These are phyloP conservation scores for Oligia strigilis DNA, from an alignment of 2,888 invertebrate species.

Conservation along the genomic window DNA sequence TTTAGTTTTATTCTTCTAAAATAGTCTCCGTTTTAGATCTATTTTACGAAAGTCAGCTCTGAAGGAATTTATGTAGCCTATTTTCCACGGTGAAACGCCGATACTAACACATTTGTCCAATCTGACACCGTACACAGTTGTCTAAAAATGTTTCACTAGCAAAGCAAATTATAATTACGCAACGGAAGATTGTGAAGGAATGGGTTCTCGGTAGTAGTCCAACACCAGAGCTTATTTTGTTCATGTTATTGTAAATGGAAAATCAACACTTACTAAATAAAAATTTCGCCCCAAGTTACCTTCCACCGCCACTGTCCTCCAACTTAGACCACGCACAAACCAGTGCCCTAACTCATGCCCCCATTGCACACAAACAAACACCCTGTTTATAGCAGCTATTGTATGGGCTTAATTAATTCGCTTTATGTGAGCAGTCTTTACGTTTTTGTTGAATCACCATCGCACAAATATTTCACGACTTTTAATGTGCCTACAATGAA, in stretches of 20 bases:
- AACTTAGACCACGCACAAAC: constrained; percentile 29
- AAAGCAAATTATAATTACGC: too few species aligned
- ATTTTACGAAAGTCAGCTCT: too few species aligned
- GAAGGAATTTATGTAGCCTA: too few species aligned
- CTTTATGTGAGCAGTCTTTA: constrained; percentile 80
- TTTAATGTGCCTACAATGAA: constrained; percentile 53
- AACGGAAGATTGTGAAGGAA: too few species aligned
- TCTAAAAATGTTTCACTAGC: too few species aligned
- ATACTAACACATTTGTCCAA: background rate
- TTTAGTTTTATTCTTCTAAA: too few species aligned
- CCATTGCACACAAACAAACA: constrained; percentile 76
- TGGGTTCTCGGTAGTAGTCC: too few species aligned
- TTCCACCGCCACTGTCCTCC: background rate
- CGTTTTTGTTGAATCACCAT: constrained; percentile 75
- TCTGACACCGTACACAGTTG: background rate
- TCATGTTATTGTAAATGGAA: too few species aligned
- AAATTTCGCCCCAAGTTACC: too few species aligned
- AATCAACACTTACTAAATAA: too few species aligned
- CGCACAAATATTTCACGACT: constrained; percentile 63
- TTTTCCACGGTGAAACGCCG: background rate
- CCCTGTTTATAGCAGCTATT: constrained; percentile 81
- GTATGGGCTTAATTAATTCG: constrained; percentile 86
- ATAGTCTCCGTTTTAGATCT: too few species aligned
- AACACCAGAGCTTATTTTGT: too few species aligned
- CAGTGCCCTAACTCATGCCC: constrained; percentile 63